phyloP scores from a whole-genome alignment of 2,113 vertebrate species.

The Boulengerochromis microlepis region DNA sequence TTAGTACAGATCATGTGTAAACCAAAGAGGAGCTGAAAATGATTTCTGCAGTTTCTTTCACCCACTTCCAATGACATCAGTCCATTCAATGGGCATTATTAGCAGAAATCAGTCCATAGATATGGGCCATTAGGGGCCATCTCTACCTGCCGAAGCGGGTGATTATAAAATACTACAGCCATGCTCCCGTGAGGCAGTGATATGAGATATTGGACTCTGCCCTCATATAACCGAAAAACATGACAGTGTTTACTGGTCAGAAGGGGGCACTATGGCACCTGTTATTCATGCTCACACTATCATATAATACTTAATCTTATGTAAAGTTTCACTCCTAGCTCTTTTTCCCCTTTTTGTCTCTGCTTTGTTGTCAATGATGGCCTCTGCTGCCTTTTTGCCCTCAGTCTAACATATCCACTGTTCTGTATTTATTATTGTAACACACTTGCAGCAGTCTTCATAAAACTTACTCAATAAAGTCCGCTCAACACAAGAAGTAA shows the following conservation, averaged over 20 bases:
- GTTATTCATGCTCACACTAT: not conserved
- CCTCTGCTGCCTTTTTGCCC: not conserved
- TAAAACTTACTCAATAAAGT: accelerated
- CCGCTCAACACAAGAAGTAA: not conserved
- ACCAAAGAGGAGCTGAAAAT: not conserved
- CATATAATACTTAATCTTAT: not conserved
- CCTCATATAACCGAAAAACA: accelerated
- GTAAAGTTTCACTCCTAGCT: accelerated
- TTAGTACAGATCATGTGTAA: accelerated
- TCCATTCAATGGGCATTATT: not conserved
- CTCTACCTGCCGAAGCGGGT: accelerated
- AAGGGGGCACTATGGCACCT: not conserved
- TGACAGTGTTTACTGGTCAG: not conserved
- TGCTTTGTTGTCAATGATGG: not conserved
- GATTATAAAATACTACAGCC: not conserved
- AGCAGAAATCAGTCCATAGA: too few relatives aligned
- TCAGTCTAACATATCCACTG: accelerated
- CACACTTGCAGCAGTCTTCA: accelerated
- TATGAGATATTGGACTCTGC: not conserved
- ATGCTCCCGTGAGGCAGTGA: accelerated
- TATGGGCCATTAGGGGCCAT: not conserved
- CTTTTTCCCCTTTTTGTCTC: not conserved
- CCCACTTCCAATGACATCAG: not conserved
- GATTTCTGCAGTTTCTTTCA: not conserved
- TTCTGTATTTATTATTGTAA: accelerated